phyloP scores from a whole-genome alignment of 37 sponge, comb jelly and placozoan species.

The Diacarnus erythraeanus region DNA sequence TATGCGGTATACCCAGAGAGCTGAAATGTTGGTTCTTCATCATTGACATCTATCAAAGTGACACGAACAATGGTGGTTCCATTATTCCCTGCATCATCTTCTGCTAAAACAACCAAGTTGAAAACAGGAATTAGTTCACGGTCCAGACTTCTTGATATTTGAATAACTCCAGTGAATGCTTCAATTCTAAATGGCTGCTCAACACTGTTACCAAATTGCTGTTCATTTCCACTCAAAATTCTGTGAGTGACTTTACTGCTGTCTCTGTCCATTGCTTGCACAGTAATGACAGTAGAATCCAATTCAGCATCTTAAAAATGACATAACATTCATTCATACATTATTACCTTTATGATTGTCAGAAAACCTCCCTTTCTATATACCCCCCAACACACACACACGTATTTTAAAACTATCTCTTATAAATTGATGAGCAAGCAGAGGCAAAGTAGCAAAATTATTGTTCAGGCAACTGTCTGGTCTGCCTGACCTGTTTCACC shows the following conservation, averaged over 20 bases:
- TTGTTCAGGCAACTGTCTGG: no score
- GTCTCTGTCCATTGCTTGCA: constrained; percentile 51
- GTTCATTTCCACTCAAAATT: constrained; percentile 12
- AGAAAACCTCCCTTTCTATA: no score
- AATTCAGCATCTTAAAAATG: no score
- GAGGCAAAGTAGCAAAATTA: no score
- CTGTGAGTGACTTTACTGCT: constrained; percentile 14
- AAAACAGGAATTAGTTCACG: constrained; percentile 19
- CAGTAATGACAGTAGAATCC: constrained; percentile 9
- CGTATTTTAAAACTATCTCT: no score
- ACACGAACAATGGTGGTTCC: constrained; percentile 38
- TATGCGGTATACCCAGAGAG: not conserved
- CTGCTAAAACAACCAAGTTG: constrained; percentile 9
- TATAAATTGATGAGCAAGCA: no score
- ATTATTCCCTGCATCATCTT: constrained; percentile 17
- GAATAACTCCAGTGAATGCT: constrained; percentile 22
- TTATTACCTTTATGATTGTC: no score
- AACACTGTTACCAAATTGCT: no score
- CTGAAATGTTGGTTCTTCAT: constrained; percentile 28
- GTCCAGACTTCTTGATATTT: constrained; percentile 21
- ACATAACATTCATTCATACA: no score
- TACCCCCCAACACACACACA: no score
- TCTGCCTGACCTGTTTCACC: no score
- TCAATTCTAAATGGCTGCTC: constrained; percentile 53
- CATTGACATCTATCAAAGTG: constrained; percentile 43